Evolutionary conservation across 2,113 vertebrate species (phyloP).

Genomic region (Bufo bufo): DNA sequence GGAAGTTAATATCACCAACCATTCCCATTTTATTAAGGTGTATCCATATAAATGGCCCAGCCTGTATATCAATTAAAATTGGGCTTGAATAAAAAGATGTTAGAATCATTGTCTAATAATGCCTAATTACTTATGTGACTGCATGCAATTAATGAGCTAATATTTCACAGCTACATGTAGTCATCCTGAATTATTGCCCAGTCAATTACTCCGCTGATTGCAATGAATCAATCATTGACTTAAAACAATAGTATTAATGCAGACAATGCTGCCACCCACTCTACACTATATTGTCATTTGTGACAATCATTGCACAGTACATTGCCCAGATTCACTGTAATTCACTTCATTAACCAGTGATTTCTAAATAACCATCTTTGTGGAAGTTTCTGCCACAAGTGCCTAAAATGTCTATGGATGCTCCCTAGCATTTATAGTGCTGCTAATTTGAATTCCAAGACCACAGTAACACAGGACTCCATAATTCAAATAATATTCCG

Average conservation of each 20-base stretch:
- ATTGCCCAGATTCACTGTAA: background rate
- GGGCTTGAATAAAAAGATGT: background rate
- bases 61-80: background rate
- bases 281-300: background rate
- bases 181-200: background rate
- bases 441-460: background rate
- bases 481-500: background rate
- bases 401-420: background rate
- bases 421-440: background rate
- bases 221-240: slow-evolving; percentile 13
- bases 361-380: background rate
- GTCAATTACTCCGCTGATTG: background rate
- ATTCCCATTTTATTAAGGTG: no score
- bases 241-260: background rate
- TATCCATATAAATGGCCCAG: no score
- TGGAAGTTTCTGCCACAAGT: background rate
- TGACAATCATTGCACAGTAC: background rate
- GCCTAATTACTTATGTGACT: background rate
- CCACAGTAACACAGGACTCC: background rate
- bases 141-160: background rate
- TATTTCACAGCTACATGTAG: background rate
- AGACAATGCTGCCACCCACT: background rate
- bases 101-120: background rate
- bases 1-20: no score
- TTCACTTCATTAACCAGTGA: background rate